Conservation (phyloP, 2,113 vertebrate species). For the Hypomesus transpacificus region DNA sequence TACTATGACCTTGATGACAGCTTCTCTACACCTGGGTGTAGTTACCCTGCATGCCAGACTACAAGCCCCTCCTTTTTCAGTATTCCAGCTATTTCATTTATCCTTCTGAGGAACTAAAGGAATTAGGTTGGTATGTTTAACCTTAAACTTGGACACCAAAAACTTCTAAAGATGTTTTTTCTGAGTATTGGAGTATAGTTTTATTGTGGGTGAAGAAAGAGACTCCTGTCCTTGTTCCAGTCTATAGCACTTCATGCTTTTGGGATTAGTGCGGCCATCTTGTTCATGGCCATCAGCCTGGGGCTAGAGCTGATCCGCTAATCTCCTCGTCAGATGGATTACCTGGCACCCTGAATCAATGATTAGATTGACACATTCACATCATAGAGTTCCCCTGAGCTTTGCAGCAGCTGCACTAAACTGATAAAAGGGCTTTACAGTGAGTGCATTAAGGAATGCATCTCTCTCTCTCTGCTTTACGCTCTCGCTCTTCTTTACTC, state of each 20-base stretch:
- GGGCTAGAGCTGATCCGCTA: slow-evolving; percentile 51
- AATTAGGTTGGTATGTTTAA: no score
- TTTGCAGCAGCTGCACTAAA: slow-evolving; percentile 38
- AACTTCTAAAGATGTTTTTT: not conserved
- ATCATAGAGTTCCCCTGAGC: slow-evolving; percentile 36
- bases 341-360: slow-evolving; percentile 55
- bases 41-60: slow-evolving; percentile 48
- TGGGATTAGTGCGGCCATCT: slow-evolving; percentile 44
- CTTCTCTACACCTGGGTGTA: slow-evolving; percentile 52
- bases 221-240: slow-evolving; percentile 39
- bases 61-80: slow-evolving; percentile 13
- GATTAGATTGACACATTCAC: slow-evolving; percentile 54
- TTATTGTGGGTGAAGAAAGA: not conserved
- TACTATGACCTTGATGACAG: slow-evolving; percentile 45
- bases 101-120: no score
- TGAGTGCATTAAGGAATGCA: slow-evolving; percentile 19
- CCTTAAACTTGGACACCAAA: no score
- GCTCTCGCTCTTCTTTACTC: no score
- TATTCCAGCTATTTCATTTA: no score
- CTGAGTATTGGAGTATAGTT: not conserved
- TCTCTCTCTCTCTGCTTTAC: no score
- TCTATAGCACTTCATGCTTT: slow-evolving; percentile 39
- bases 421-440: slow-evolving; percentile 52
- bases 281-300: slow-evolving; percentile 42
- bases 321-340: slow-evolving; percentile 58